phyloP scores from a whole-genome alignment of 2,888 invertebrate species.

The Aromia moschata region DNA sequence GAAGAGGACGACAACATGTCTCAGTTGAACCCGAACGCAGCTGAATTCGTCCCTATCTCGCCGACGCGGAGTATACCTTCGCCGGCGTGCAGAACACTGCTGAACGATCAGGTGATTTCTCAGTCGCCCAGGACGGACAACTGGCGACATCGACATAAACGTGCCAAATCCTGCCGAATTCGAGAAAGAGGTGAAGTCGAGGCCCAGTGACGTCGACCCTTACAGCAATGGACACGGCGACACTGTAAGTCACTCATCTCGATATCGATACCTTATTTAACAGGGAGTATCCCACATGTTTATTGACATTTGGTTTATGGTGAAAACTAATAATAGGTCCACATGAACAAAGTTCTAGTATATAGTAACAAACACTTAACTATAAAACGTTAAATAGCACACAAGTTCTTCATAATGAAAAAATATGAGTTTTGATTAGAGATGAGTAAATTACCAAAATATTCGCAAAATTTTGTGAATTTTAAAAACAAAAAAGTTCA shows the following conservation, averaged over 20 bases:
- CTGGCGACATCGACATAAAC: slow-evolving; percentile 67
- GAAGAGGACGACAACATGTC: slow-evolving; percentile 73
- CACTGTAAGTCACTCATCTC: slow-evolving; percentile 62
- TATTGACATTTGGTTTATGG: too few relatives aligned
- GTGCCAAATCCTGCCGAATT: slow-evolving; percentile 72
- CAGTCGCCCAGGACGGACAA: slow-evolving; percentile 77
- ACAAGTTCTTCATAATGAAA: too few relatives aligned
- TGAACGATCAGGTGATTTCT: slow-evolving; percentile 66
- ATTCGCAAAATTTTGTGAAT: too few relatives aligned
- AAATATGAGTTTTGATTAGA: too few relatives aligned
- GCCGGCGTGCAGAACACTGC: slow-evolving; percentile 56
- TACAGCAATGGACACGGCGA: slow-evolving; percentile 68
- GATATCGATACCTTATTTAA: too few relatives aligned
- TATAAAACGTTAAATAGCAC: too few relatives aligned
- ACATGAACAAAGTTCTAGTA: too few relatives aligned
- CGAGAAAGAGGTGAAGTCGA: slow-evolving; percentile 69
- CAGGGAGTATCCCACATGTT: too few relatives aligned
- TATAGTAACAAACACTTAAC: too few relatives aligned
- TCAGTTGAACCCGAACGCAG: slow-evolving; percentile 84
- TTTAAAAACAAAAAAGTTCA: too few relatives aligned
- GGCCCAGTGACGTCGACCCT: slow-evolving; percentile 69
- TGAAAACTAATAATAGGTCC: too few relatives aligned
- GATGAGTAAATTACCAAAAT: too few relatives aligned
- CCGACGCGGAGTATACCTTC: slow-evolving; percentile 67
- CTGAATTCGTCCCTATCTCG: slow-evolving; percentile 81